Base-by-base conservation (phyloP, 2,888 invertebrate genomes). In the Carcina quercana region DNA sequence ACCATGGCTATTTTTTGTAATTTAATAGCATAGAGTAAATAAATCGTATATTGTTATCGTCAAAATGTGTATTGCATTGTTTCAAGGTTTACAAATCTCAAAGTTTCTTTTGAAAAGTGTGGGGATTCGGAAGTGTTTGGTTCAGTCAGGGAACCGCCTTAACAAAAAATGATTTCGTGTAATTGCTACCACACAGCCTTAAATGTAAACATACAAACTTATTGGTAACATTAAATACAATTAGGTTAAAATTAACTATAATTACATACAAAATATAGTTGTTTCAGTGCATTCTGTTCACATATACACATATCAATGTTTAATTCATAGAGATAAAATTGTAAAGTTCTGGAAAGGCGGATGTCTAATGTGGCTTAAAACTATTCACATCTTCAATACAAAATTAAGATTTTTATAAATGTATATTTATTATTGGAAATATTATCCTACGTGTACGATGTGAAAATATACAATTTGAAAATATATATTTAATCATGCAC, bases 211-310 rank as follows among this genome's bases (percentile, higher is more conserved):
- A 71, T 69, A 69, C 57, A 69, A 74, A 73, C 69, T 67, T 72
- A 72, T 64, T 44, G 24, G 42, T 63, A 62, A 51, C 34, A 52
- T 58, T 58, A 59, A 62, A 53, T 65, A 56, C 49, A 57, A 59
- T 57, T 58, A 62, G 54, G 60, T 66, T 66, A 64, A 69, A 72
- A 69, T 67, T 69, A 73, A 67, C 47, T 72, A 67, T 60, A 65
- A 65, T 69, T 68, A 71, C 45, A 66, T 73, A 73, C 57, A 73
- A 73, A 72, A 72, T 69, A 72, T 70, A 69, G 49, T 60, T 59
- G 56, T 59, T 52, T 67, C 62, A 66, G 66, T 70, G 70, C 64
- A 66, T 47, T 60, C 51, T 55, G 56, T 48, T 49, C 42, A 40
- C 49, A n/a, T n/a, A n/a, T 47, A 37, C 13, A 22, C 28, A 24